Conservation (phyloP, 2,113 vertebrate species). For the Corydoras maculifer region DNA sequence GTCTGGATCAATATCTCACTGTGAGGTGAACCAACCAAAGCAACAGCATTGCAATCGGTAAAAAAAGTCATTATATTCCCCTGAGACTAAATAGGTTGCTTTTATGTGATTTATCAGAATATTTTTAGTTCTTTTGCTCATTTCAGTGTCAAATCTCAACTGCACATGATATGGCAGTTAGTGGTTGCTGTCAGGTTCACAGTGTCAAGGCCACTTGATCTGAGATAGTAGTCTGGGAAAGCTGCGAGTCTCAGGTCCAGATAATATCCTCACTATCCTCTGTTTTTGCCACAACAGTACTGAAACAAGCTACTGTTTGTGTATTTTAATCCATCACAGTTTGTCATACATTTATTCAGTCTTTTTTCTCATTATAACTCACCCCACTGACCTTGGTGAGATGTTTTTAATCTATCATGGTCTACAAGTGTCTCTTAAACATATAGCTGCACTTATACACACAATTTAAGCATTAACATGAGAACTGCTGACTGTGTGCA, state of each 20-base stretch:
- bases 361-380: slow-evolving; percentile 14
- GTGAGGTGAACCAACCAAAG: slow-evolving; percentile 18
- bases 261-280: slow-evolving; percentile 4
- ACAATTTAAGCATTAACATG: slow-evolving; percentile 34
- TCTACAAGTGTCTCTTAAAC: slow-evolving; percentile 7
- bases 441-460: not conserved
- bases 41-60: not conserved
- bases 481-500: slow-evolving; percentile 61
- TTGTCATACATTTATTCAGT: slow-evolving; percentile 24
- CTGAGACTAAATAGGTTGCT: too few species aligned
- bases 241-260: not conserved
- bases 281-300: slow-evolving; percentile 21
- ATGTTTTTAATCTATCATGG: slow-evolving; percentile 24
- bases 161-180: not conserved
- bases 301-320: slow-evolving; percentile 26
- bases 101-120: too few species aligned
- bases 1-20: slow-evolving; percentile 39
- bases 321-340: slow-evolving; percentile 32
- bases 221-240: not conserved
- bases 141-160: too few species aligned
- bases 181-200: not conserved
- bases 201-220: not conserved
- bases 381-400: slow-evolving; percentile 4
- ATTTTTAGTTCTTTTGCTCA: too few species aligned
- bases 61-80: too few species aligned